A percentile compares a stretch with the other conserved stretches of the same genome.
phyloP scores from a whole-genome alignment of 2,888 invertebrate genomes.

The Drosophila prolongata region DNA sequence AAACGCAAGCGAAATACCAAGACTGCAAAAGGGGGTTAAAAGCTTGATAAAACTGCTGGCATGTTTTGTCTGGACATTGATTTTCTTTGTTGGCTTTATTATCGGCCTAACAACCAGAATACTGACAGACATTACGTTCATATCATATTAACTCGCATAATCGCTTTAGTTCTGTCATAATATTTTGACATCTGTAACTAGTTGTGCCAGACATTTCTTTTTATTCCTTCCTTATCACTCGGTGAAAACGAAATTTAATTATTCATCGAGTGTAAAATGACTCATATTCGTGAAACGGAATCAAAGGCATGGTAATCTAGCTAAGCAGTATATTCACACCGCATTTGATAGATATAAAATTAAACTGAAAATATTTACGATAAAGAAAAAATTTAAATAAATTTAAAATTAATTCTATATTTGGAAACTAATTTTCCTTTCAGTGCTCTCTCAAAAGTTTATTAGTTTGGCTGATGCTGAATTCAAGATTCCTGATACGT shows the following conservation, averaged over 20 bases:
- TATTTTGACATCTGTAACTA: neutral
- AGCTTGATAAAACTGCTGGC: neutral
- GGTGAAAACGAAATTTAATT: neutral
- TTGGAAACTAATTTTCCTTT: neutral
- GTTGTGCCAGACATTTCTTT: neutral
- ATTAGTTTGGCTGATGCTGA: constrained; percentile 38
- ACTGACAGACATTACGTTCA: neutral
- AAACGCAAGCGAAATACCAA: neutral
- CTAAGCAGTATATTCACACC: neutral
- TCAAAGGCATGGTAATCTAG: neutral
- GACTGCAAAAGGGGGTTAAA: neutral
- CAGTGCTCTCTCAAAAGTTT: constrained; percentile 51
- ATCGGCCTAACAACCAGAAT: neutral
- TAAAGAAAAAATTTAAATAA: neutral
- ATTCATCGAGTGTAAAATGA: constrained; percentile 9
- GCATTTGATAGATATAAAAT: neutral
- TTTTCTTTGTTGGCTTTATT: neutral
- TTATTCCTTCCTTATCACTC: constrained; percentile 1
- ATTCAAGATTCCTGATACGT: constrained; percentile 4
- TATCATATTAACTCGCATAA: neutral
- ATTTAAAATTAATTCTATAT: neutral
- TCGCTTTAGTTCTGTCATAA: neutral
- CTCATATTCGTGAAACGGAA: constrained; percentile 2
- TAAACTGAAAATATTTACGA: too few species aligned
- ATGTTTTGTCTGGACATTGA: neutral